A percentile compares a stretch with the other conserved stretches of the same genome.
These are phyloP conservation scores for Falco cherrug DNA, from an alignment of 2,797 vertebrate species.

Conservation along the genomic window DNA sequence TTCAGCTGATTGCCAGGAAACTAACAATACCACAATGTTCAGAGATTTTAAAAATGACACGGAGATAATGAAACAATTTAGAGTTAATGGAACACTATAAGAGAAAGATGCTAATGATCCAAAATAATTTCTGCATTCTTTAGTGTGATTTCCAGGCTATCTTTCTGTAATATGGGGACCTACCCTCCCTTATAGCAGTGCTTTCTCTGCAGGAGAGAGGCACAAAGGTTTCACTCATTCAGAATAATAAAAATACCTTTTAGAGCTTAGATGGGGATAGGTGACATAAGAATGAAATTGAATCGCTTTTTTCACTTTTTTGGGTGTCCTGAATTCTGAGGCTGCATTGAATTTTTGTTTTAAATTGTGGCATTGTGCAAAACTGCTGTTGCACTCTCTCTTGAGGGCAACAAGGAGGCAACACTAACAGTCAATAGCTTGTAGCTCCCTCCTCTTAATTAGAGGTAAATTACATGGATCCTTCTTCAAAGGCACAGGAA, in stretches of 20 bases:
- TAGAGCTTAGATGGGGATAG: neutral
- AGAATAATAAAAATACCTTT: neutral
- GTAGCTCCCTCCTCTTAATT: neutral
- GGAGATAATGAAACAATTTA: constrained; percentile 40
- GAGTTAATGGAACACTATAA: constrained; percentile 21
- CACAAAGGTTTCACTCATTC: neutral
- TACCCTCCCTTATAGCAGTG: neutral
- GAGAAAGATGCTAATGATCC: neutral
- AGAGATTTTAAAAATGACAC: neutral
- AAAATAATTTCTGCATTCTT: constrained; percentile 8
- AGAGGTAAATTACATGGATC: neutral
- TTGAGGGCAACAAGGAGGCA: neutral
- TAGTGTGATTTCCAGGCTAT: neutral
- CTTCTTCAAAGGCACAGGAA: neutral
- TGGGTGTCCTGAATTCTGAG: neutral
- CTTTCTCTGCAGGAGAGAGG: neutral
- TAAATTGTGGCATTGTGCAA: neutral
- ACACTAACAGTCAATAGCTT: neutral
- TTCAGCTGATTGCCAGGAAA: neutral
- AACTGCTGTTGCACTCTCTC: neutral
- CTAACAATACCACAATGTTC: neutral
- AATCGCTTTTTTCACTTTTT: neutral
- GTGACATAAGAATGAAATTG: neutral
- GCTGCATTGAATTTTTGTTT: neutral
- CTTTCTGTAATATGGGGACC: neutral